Conservation (phyloP, 2,797 vertebrate species). For the Macroramphosus scolopax region DNA sequence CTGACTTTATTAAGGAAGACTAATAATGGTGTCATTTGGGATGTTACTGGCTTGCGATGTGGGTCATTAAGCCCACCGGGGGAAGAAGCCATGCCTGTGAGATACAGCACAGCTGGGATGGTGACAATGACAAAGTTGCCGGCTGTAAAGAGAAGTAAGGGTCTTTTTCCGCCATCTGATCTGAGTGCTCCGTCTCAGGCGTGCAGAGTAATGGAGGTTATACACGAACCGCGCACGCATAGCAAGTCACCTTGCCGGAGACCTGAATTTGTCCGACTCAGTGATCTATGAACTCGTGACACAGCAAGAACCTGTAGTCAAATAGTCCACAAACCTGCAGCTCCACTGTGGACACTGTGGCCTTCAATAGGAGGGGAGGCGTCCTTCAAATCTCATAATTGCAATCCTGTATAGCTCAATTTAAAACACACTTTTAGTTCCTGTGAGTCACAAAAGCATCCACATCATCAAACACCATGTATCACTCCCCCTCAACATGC, state of each 20-base stretch:
- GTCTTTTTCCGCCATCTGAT: conserved; percentile 47
- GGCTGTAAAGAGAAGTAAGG: conserved; percentile 52
- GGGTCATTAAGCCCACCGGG: conserved; percentile 63
- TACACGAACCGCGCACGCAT: conserved; percentile 26
- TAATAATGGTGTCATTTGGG: conserved; percentile 51
- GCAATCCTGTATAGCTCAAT: too few relatives aligned
- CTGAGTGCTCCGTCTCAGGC: conserved; percentile 40
- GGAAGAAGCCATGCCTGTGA: conserved; percentile 33
- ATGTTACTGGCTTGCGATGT: conserved; percentile 36
- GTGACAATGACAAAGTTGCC: conserved; percentile 60
- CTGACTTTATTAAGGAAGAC: conserved; percentile 61
- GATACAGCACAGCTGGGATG: conserved; percentile 48
- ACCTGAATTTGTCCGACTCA: conserved; percentile 40
- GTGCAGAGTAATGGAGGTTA: conserved; percentile 39
- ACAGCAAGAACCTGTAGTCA: conserved; percentile 27
- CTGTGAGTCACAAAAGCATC: too few relatives aligned
- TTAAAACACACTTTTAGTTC: too few relatives aligned
- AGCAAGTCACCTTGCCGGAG: conserved; percentile 53
- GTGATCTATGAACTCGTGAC: conserved; percentile 39
- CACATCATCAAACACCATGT: too few relatives aligned
- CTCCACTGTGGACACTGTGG: too few relatives aligned
- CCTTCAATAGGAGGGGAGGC: too few relatives aligned
- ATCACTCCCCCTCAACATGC: conserved; percentile 60
- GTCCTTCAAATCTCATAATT: too few relatives aligned
- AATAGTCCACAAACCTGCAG: neutral